Evolutionary conservation across 2,888 invertebrate species (phyloP), one percentile per base, ranked within the genome.

Genomic region (Cheilosia vulpina): DNA sequence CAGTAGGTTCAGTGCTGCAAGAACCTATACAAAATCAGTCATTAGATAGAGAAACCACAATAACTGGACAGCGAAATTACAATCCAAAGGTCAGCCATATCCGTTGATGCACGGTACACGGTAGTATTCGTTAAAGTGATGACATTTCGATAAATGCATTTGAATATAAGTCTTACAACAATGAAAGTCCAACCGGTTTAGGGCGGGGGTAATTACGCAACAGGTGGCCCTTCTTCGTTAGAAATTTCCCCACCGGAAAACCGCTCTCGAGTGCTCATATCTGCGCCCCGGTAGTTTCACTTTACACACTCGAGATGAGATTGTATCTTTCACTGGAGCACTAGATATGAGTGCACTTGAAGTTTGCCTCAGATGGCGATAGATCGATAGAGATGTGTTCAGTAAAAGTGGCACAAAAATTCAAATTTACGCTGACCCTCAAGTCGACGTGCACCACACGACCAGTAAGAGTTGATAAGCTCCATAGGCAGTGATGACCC

Each of bases 121-220:
- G 72, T 76, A 47, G 45, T 81, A 63, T 34, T 76, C 24, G 55
- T 55, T n/a, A 38, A 76, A 77, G 72, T 85, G 81, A 72, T 76
- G 63, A 63, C 85, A 72, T 62, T 68, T 27, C 34, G 43, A 62
- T 71, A 55, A 57, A 53, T 52, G 52, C 55, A 71, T 41, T 41
- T 55, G 80, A 71, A 60, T 84, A 71, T 84, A 84, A 80, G 69
- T 53, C 38, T 60, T 2, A 21, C 9, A 47, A 19, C 9, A 47
- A 17, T 47, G 17, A 47, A 47, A 47, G 47, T 47, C 47, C 45
- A 55, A 57, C 62, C 47, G 27, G 31, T 60, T 62, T 65, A 47
- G 58, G 79, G 75, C 80, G 80, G 84, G 80, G 75, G 45, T 41
- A 77, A 82, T 79, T 69, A 60, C 65, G 43, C 60, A 69, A 47